Evolutionary conservation across 2,113 vertebrate genomes (phyloP).

Genomic region (Dipodomys stephensi): DNA sequence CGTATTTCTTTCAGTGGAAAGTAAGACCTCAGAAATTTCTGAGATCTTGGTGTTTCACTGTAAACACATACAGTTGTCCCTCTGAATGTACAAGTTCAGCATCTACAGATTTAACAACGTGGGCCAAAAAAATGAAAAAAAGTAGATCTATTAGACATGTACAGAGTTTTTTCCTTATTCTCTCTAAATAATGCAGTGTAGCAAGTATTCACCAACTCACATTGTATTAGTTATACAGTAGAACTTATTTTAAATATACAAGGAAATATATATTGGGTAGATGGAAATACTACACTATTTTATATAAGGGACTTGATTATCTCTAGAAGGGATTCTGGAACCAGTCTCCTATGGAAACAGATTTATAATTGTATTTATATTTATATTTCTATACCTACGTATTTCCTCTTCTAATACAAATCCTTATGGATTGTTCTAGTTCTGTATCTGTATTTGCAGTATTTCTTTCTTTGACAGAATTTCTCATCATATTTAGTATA

Average conservation of each 20-base stretch:
- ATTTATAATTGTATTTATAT: too few species aligned
- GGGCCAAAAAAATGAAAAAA: not conserved
- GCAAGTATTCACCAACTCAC: not conserved
- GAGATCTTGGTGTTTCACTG: not conserved
- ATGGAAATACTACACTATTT: not conserved
- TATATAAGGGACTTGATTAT: not conserved
- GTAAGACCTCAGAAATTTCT: conserved; percentile 7
- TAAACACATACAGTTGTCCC: not conserved
- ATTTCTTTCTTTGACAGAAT: not conserved
- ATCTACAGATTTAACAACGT: not conserved
- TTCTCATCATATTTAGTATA: not conserved
- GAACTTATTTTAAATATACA: not conserved
- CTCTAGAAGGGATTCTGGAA: too few species aligned
- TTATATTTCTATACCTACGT: not conserved
- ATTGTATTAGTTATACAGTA: not conserved
- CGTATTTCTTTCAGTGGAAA: not conserved
- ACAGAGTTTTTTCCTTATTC: not conserved
- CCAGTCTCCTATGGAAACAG: not conserved
- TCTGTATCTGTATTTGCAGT: not conserved
- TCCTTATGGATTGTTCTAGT: not conserved
- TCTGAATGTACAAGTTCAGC: not conserved
- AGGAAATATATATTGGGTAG: not conserved
- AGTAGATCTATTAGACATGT: not conserved
- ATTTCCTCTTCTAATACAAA: not conserved
- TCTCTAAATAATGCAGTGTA: not conserved